Base-by-base conservation (phyloP, 2,888 invertebrate species). In the Theretra japonica region DNA sequence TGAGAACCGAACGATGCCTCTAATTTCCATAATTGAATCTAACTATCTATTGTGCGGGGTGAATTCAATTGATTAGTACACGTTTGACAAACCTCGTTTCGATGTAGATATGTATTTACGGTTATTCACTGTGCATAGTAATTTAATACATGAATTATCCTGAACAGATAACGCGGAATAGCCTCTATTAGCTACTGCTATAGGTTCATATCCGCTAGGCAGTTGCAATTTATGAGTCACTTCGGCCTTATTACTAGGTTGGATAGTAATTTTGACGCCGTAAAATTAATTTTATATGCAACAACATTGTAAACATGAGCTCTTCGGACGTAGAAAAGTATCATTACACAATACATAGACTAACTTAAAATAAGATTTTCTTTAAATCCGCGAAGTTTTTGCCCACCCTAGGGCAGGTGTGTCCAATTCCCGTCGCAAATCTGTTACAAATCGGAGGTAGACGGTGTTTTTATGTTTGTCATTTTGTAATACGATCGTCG, bases 361-460 rank as follows among this genome's bases (percentile, higher is more conserved):
- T 15, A 15, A 41, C 15, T 25, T 17, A 28, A n/a, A 7, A 30
- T 28, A 19, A 17, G 30, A 4, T 62, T 48, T 48, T 41, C 23
- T 65, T 65, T 5, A 48, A 41, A 48, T 23, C 48, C 48, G 21
- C 15, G 4, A 48, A 4, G 41, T 23, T 48, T 65, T 62, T 8
- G 15, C 33, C 15, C 15, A 17, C 5, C 4, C 17, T 48, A 41
- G 41, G 21, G 41, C 30, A n/a, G 30, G 73, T 59, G 68, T 72
- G 71, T 73, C 59, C 33, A 75, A 71, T 72, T 53, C 71, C 70
- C 69, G 72, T 73, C 59, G 70, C 72, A 72, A 72, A 73, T 73
- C 70, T 68, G 72, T 70, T 70, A 68, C 72, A 53, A 70, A 65
- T 70, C 68, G 60, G 28, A 53, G 53, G 70, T 48, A 41, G 59